Base-by-base conservation (phyloP, 1,140 invertebrate genomes). In the Aphaenogaster floridana region DNA sequence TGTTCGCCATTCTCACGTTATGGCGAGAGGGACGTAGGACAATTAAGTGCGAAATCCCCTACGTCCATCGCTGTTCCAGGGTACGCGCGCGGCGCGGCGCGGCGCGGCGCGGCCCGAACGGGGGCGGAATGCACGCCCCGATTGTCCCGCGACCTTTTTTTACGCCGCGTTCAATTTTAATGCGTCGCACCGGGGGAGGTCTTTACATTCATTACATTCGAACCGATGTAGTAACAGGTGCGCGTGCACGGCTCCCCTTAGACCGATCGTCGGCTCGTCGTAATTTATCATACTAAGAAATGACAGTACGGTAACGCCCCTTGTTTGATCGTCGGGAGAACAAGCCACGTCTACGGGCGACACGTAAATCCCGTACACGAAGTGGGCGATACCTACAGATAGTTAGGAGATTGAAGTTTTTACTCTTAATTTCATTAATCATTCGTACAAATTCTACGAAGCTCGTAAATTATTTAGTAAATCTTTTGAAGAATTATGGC, bases 1-100 rank as follows among this genome's bases (percentile, higher is more conserved):
- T 90, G 68, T 81, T 88, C 63, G 52, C 61, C 21, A 87, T 88
- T 90, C 89, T 90, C 89, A 86, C 88, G 88, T 90, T 87, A 61
- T 48, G 45, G 48, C 72, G 66, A 74, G 48, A 66, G 74, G 79
- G 61, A 66, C 28, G 48, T 74, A 54, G 72, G 74, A 89, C 88
- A 90, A 90, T 90, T 89, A 90, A 90, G 57, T 50, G 21, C 28
- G 45, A 17, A 88, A 81, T 80, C 86, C 87, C 71, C 42, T 48
- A 34, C 64, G 78, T 52, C 21, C 71, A 64, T 54, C 50, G 34
- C 6, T 3, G 72, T 52, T 57, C 54, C 50, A 52, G 34, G 21
- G n/a, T 21, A 50, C 17, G 21, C 28, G n/a, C 59, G 57, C 8
- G 8, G 17, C 66, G n/a, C 59, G 57, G 48, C 8, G 17, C 66